Percentiles rank a stretch among this genome's conserved stretches.
phyloP scores from a whole-genome alignment of 1,140 invertebrate species.

The Stenopsyche tienmushanensis region DNA sequence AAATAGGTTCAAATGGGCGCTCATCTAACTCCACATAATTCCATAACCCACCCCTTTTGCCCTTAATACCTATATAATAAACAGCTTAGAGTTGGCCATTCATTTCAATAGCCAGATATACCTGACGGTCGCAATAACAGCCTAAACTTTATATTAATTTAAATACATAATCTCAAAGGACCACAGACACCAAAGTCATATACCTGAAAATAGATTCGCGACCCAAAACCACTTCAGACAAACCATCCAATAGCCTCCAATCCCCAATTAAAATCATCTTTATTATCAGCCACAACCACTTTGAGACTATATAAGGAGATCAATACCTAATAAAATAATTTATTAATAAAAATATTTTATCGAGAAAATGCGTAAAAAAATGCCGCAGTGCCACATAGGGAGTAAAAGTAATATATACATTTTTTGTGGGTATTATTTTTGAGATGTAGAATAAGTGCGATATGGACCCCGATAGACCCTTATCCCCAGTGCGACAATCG shows the following conservation, averaged over 20 bases:
- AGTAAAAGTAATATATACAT: too few species aligned
- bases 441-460: too few species aligned
- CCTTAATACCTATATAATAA: slow-evolving; percentile 36
- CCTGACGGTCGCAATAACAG: slow-evolving; percentile 37
- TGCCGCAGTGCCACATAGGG: too few species aligned
- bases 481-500: too few species aligned
- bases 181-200: too few species aligned
- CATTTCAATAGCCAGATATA: slow-evolving; percentile 36
- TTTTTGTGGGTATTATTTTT: too few species aligned
- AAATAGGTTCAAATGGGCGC: neutral
- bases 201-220: neutral
- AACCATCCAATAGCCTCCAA: neutral
- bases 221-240: neutral
- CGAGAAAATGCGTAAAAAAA: too few species aligned
- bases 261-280: neutral
- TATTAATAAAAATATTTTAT: too few species aligned
- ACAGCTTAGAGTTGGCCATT: slow-evolving; percentile 32
- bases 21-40: slow-evolving; percentile 13
- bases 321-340: too few species aligned
- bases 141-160: neutral
- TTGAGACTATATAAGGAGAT: too few species aligned
- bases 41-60: neutral
- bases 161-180: neutral
- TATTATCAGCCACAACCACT: too few species aligned
- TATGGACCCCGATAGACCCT: too few species aligned